Base-by-base conservation (phyloP, 2,888 invertebrate genomes). In the Terebella lapidaria region DNA sequence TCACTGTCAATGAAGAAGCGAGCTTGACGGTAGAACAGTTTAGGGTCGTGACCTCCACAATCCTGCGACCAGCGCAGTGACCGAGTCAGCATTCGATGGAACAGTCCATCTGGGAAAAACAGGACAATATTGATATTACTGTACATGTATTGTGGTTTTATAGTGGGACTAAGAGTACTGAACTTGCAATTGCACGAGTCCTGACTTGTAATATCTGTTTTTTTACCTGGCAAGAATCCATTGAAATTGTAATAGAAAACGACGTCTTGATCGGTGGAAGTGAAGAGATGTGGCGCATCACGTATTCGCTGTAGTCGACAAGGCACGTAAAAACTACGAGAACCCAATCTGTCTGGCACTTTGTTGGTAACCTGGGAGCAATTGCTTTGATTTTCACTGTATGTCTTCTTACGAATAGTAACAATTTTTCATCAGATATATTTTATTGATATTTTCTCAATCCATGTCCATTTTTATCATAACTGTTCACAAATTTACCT, bases 191-290 rank as follows among this genome's bases (percentile, higher is more conserved):
- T n/a, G n/a, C n/a, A n/a, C n/a, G n/a, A n/a, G n/a, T n/a, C n/a
- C n/a, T n/a, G n/a, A n/a, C n/a, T n/a, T n/a, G n/a, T n/a, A n/a
- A n/a, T n/a, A n/a, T n/a, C n/a, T n/a, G n/a, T n/a, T n/a, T n/a
- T n/a, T n/a, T n/a, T 15, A 78, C 78, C 75, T 60, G 79, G 77
- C 27, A 79, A 68, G 64, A 75, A 79, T 1, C 74, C 74, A 67
- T 70, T 64, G 64, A 79, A 79, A 63, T 77, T 71, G 2, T 76
- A 67, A 62, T 75, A 79, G 65, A 79, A 77, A 3, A 67, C 66
- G 27, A 74, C 75, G 65, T 74, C 74, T 29, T 71, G 62, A 26
- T 65, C 60, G 25, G 67, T 68, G 30, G 70, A 62, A 5, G 65
- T 61, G 60, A 72, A 74, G 25, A 73, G 62, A 2, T 62, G 63